Percentiles rank a stretch among this genome's conserved stretches.
Conservation (phyloP, 2,797 vertebrate species). For the Pogonophryne albipinna region DNA sequence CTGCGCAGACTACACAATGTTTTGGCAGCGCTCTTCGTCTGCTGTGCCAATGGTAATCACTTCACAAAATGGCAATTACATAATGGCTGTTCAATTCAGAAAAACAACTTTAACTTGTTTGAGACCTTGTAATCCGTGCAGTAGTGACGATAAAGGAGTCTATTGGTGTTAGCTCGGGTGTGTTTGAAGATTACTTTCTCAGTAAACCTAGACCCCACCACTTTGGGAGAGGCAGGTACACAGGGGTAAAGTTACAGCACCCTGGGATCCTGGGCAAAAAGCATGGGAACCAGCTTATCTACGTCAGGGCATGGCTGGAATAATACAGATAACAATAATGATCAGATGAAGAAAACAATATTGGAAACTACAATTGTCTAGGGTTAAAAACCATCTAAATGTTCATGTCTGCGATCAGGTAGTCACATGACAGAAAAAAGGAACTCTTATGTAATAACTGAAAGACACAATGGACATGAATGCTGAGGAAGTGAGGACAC, state of each 20-base stretch:
- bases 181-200: constrained; percentile 72
- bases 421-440: constrained; percentile 19
- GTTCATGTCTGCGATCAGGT: constrained; percentile 21
- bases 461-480: constrained; percentile 36
- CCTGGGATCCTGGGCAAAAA: constrained; percentile 68
- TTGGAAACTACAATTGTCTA: constrained; percentile 10
- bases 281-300: constrained; percentile 75
- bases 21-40: constrained; percentile 15
- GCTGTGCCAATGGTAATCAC: constrained; percentile 6
- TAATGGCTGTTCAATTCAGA: constrained; percentile 9
- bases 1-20: constrained; percentile 1
- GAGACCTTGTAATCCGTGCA: constrained; percentile 2
- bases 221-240: constrained; percentile 62
- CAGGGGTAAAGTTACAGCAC: constrained; percentile 78
- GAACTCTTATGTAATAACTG: constrained; percentile 51
- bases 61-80: constrained; percentile 24
- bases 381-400: neutral
- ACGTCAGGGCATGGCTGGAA: constrained; percentile 67
- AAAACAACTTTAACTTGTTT: constrained; percentile 12
- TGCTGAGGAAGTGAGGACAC: constrained; percentile 55
- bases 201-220: constrained; percentile 73
- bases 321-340: constrained; percentile 64
- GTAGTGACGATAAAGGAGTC: constrained; percentile 32
- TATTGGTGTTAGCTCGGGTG: constrained; percentile 28
- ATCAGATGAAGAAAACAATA: constrained; percentile 57